Base-by-base conservation (phyloP, 2,888 invertebrate species). In the Andrena trimmerana region DNA sequence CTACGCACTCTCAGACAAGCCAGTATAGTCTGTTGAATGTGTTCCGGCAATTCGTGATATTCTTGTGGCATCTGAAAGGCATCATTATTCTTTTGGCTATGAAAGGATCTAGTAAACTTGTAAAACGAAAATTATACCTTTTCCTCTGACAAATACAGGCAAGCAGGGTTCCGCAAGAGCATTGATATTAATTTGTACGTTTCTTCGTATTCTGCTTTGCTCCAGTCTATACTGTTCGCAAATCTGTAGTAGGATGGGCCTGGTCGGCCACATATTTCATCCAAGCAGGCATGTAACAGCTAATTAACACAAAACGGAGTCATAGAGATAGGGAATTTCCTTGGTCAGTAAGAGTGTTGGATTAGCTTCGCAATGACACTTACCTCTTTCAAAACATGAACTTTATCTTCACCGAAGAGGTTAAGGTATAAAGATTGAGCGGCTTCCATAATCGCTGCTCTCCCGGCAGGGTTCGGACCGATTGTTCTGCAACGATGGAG, bases 241-340 rank as follows among this genome's bases (percentile, higher is more conserved):
- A 92, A 93, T 62, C 90, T 89, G 48, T 89, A 85, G 77, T 90
- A 92, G 16, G 80, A 83, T 5, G 92, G 91, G 5, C 90, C 90
- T n/a, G 89, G 87, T 36, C 86, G 86, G 1, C 91, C 91, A 70
- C 93, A 94, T 83, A 93, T 90, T 90, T 94, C 93, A 75, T 93
- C 91, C 29, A 90, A 87, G 59, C 93, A 94, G n/a, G 90, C 83
- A 74, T 94, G 91, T 48, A 93, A 54, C 67, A 94, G 85, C 94
- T 94, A 42, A 20, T 87, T 87, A 29, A 42, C 63, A 63, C 3
- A 77, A 75, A 75, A 10, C 27, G 10, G 50, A 13, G 4, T 59
- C 16, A 2, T 69, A 24, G 2, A 1, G 16, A n/a, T 8, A 69
- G 0, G 20, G 36, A 29, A 10, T 57, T 8, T 8, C 1, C 57